Base-by-base conservation (phyloP, 2,797 vertebrate genomes). In the Acanthopagrus latus region DNA sequence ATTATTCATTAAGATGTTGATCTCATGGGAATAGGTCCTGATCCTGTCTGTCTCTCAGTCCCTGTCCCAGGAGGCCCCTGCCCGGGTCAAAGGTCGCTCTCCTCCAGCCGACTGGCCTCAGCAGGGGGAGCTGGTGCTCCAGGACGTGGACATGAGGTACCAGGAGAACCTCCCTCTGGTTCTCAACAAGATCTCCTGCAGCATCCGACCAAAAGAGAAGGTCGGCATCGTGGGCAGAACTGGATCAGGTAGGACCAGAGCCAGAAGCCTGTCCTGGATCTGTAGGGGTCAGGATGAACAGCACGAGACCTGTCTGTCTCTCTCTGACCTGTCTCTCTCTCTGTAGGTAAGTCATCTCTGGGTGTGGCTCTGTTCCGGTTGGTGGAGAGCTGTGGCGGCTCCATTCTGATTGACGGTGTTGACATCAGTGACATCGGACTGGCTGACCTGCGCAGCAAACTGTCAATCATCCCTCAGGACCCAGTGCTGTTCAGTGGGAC, bases 381-480 rank as follows among this genome's bases (percentile, higher is more conserved):
- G 0, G 97, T 97, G 57, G 97, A 98, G 68, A 86, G 95, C 2
- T 97, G 95, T 23, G 96, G 96, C 58, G 97, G 97, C 74, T 96
- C 96, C 85, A 97, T 98, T 87, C 95, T 96, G 92, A 97, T 98
- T 0, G 97, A 98, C 0, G 96, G 96, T 0, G 88, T 98, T 80
- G 96, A 96, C 88, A 97, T 97, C 90, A 96, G 94, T 69, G 96
- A 97, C 72, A 97, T 98, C 2, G 97, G 97, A 71, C 94, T 98
- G 65, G 96, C 96, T 0, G 97, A 98, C 90, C 96, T 98, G 76
- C 96, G 97, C 66, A 97, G 96, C 94, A 97, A 97, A 23, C 95
- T 98, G 54, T 96, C 97, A 59, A 98, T 98, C 89, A 98, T 98
- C 54, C 97, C 97, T n/a, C 97, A 98, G 84, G 97, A 98, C 81